Evolutionary conservation across 2,113 vertebrate genomes (phyloP).

Genomic region (western clawed frog (Xenopus tropicalis)): DNA sequence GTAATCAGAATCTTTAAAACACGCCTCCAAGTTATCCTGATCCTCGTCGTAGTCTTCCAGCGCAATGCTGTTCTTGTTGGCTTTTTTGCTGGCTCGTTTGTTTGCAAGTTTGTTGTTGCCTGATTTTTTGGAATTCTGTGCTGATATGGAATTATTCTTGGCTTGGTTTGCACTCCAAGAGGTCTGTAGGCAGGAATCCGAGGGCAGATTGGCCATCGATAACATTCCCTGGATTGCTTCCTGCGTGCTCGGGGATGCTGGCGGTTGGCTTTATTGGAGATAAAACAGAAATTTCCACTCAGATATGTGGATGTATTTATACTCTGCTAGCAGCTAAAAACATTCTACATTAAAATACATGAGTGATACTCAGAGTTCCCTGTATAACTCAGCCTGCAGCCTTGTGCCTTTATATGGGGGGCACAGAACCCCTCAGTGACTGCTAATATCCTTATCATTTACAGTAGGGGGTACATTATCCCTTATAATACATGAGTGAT

Average conservation of each 20-base stretch:
- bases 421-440: too few species aligned
- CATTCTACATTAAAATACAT: too few species aligned
- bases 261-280: conserved; percentile 89
- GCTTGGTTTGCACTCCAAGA: conserved; percentile 83
- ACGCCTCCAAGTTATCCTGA: conserved; percentile 94
- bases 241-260: conserved; percentile 97
- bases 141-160: conserved; percentile 73
- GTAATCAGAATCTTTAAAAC: conserved; percentile 96
- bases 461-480: too few species aligned
- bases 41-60: conserved; percentile 89
- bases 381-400: too few species aligned
- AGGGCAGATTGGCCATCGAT: conserved; percentile 97
- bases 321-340: too few species aligned
- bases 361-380: too few species aligned
- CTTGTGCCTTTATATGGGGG: too few species aligned
- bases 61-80: conserved; percentile 80
- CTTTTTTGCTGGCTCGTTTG: conserved; percentile 83
- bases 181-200: conserved; percentile 85
- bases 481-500: too few species aligned
- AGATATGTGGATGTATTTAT: too few species aligned
- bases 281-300: conserved; percentile 62
- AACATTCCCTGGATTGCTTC: conserved; percentile 99
- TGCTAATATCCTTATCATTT: too few species aligned
- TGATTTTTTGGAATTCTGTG: conserved; percentile 72
- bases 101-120: conserved; percentile 66